Evolutionary conservation across 1,140 invertebrate species (phyloP).

Genomic region (Neodiprion fabricii): DNA sequence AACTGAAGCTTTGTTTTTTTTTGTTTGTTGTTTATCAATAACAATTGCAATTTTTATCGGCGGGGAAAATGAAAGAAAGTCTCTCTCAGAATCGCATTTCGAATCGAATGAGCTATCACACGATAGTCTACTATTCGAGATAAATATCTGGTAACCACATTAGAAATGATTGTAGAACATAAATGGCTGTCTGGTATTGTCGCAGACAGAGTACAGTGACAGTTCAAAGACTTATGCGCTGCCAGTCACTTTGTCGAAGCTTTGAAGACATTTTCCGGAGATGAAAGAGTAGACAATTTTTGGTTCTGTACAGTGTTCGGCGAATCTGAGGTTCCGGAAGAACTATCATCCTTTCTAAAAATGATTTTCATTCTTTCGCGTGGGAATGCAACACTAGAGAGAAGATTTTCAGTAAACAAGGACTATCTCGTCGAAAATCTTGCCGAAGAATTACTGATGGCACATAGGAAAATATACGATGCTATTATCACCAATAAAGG

Average conservation of each 20-base stretch:
- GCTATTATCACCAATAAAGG: constrained; percentile 17
- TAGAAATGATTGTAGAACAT: constrained; percentile 15
- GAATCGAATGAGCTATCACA: too few species aligned
- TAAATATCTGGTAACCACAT: constrained; percentile 10
- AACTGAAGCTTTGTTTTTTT: too few species aligned
- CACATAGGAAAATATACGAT: constrained; percentile 30
- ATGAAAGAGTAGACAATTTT: constrained; percentile 22
- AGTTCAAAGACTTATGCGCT: constrained; percentile 15
- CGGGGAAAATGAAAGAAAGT: too few species aligned
- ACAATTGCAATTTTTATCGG: too few species aligned
- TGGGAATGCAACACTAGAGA: constrained; percentile 27
- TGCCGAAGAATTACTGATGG: constrained; percentile 25
- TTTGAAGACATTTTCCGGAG: constrained; percentile 9
- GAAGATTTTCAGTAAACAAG: constrained; percentile 34
- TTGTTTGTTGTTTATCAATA: too few species aligned
- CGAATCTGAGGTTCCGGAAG: constrained; percentile 20
- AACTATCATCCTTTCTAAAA: constrained; percentile 21
- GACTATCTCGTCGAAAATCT: constrained; percentile 30
- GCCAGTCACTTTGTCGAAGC: constrained; percentile 6
- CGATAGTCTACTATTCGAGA: background rate
- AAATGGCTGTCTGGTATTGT: constrained; percentile 12
- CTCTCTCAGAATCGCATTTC: too few species aligned
- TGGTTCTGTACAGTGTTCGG: constrained; percentile 19
- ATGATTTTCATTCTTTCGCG: constrained; percentile 28
- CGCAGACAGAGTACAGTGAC: constrained; percentile 17